These are phyloP conservation scores for Apocrypta bakeri DNA, from an alignment of 1,140 invertebrate species.

Conservation along the genomic window DNA sequence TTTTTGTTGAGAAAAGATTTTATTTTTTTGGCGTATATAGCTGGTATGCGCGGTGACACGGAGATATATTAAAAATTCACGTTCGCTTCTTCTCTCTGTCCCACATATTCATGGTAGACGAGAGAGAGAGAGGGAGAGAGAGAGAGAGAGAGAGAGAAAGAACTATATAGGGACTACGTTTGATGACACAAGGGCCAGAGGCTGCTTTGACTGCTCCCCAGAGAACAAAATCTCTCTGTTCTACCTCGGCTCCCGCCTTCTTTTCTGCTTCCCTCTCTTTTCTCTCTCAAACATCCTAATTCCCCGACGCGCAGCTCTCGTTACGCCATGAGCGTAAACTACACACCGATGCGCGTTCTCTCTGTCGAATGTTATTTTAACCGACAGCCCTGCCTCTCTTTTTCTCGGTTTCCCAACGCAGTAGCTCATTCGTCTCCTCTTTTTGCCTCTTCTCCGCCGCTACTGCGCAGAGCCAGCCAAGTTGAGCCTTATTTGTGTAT, in stretches of 20 bases:
- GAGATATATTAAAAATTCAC: neutral
- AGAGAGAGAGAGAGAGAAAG: too few species aligned
- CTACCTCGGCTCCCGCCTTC: constrained; percentile 47
- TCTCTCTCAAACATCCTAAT: constrained; percentile 24
- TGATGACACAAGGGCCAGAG: constrained; percentile 67
- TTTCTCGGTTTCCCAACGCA: constrained; percentile 12
- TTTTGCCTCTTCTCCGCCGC: constrained; percentile 25
- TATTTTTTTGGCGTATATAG: too few species aligned
- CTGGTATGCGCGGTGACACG: neutral
- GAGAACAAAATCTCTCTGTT: constrained; percentile 73
- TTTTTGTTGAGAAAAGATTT: too few species aligned
- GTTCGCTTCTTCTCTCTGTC: neutral
- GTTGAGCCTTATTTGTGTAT: constrained; percentile 67
- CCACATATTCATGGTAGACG: neutral
- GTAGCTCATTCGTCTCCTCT: neutral
- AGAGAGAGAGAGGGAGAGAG: too few species aligned
- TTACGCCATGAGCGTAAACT: constrained; percentile 14
- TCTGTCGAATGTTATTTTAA: constrained; percentile 35
- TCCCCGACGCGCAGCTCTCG: constrained; percentile 3
- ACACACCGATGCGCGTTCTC: constrained; percentile 13
- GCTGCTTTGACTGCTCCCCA: constrained; percentile 73
- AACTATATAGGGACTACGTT: constrained; percentile 53
- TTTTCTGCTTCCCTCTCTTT: constrained; percentile 50
- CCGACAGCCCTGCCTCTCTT: neutral
- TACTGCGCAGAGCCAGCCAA: neutral